phyloP scores from a whole-genome alignment of 2,797 vertebrate genomes.

The Coracias cyanogaster region DNA sequence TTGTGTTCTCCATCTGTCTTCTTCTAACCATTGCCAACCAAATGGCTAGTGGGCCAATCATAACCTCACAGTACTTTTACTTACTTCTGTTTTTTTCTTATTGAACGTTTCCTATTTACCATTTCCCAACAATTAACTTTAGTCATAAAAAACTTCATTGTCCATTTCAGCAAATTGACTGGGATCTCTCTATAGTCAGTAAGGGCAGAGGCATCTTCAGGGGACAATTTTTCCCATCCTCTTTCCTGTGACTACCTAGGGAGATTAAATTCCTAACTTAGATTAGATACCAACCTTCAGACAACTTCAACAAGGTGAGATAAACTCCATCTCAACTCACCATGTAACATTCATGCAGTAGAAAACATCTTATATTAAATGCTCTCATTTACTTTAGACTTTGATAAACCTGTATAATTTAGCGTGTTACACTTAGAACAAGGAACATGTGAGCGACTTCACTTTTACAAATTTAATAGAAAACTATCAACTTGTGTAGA shows the following conservation, averaged over 20 bases:
- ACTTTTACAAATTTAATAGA: slow-evolving; percentile 60
- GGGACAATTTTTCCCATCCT: not conserved
- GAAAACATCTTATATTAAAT: slow-evolving; percentile 41
- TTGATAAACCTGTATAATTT: slow-evolving; percentile 52
- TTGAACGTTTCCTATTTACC: not conserved
- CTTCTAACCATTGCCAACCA: not conserved
- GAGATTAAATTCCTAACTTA: not conserved
- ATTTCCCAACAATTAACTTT: not conserved
- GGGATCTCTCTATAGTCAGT: not conserved
- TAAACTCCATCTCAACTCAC: not conserved
- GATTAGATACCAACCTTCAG: not conserved
- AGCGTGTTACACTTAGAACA: slow-evolving; percentile 44
- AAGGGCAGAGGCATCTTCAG: not conserved
- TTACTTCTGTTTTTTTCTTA: not conserved
- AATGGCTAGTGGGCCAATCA: not conserved
- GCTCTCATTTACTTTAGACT: slow-evolving; percentile 2
- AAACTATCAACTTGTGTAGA: slow-evolving; percentile 53
- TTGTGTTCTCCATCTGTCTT: not conserved
- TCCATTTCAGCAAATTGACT: not conserved
- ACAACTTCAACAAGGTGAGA: not conserved
- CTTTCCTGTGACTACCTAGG: not conserved
- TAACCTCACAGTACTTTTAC: not conserved
- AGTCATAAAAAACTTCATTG: not conserved
- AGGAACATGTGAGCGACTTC: slow-evolving; percentile 1
- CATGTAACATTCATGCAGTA: not conserved